Conservation (phyloP, 2,797 vertebrate genomes). For the Rhabdophis nuchalis region DNA sequence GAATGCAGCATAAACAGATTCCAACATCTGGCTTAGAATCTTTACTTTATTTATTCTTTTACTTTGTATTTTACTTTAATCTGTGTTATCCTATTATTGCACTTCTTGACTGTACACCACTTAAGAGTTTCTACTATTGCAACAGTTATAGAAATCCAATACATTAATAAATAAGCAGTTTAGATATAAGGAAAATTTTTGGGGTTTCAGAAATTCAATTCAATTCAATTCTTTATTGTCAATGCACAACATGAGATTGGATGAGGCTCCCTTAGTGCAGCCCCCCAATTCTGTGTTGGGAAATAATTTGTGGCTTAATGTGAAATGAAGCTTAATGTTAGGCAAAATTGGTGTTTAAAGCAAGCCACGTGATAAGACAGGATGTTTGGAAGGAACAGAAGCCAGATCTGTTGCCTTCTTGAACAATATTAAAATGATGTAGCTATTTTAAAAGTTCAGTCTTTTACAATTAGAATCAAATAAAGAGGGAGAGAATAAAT, state of each 20-base stretch:
- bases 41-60: not conserved
- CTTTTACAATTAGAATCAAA: not conserved
- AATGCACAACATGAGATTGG: too few species aligned
- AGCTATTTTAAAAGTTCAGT: not conserved
- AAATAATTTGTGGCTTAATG: not conserved
- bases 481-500: not conserved
- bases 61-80: not conserved
- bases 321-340: not conserved
- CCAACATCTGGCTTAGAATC: not conserved
- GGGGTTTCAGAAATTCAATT: not conserved
- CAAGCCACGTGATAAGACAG: not conserved
- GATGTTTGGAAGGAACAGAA: not conserved
- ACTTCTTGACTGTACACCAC: not conserved
- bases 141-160: not conserved
- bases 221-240: too few species aligned
- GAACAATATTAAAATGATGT: not conserved
- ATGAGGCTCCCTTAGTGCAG: too few species aligned
- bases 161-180: not conserved
- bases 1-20: not conserved
- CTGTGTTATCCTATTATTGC: not conserved
- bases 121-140: not conserved
- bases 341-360: not conserved
- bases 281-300: not conserved
- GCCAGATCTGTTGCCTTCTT: not conserved
- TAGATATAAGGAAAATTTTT: not conserved